phyloP scores from a whole-genome alignment of 2,113 vertebrate species.

The Corythoichthys intestinalis region DNA sequence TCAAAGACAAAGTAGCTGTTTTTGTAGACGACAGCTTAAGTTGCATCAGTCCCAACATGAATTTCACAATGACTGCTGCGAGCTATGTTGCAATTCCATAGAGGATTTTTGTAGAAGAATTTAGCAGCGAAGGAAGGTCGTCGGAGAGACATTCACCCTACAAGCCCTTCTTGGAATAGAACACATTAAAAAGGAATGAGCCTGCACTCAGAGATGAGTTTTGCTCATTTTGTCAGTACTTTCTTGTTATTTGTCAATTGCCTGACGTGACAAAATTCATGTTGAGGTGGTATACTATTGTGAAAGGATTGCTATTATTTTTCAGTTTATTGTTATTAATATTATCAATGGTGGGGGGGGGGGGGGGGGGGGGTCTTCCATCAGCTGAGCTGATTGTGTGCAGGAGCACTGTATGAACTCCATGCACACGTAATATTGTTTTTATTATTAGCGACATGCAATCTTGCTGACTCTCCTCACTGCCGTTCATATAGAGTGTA shows the following conservation, averaged over 20 bases:
- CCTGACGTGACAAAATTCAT: slow-evolving; percentile 5
- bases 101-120: slow-evolving; percentile 27
- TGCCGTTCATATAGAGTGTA: too few relatives aligned
- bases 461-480: too few relatives aligned
- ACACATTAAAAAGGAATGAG: slow-evolving; percentile 54
- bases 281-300: not conserved
- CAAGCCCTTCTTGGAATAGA: slow-evolving; percentile 37
- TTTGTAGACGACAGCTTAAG: slow-evolving; percentile 24
- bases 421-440: too few relatives aligned
- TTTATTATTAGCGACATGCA: too few relatives aligned
- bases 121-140: slow-evolving; percentile 45
- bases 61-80: slow-evolving; percentile 23
- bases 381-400: too few relatives aligned
- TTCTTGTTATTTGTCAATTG: slow-evolving; percentile 6
- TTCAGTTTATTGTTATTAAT: not conserved
- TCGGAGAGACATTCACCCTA: slow-evolving; percentile 26
- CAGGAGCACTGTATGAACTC: too few relatives aligned
- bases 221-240: slow-evolving; percentile 24
- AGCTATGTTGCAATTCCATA: not conserved
- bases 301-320: not conserved
- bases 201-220: slow-evolving; percentile 24
- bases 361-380: too few relatives aligned
- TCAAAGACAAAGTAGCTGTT: slow-evolving; percentile 7
- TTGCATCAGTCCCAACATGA: slow-evolving; percentile 35
- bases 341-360: not conserved